A percentile compares a stretch with the other conserved stretches of the same genome.
Evolutionary conservation across 2,797 vertebrate genomes (phyloP).

Genomic region (Rhyacichthys aspro): DNA sequence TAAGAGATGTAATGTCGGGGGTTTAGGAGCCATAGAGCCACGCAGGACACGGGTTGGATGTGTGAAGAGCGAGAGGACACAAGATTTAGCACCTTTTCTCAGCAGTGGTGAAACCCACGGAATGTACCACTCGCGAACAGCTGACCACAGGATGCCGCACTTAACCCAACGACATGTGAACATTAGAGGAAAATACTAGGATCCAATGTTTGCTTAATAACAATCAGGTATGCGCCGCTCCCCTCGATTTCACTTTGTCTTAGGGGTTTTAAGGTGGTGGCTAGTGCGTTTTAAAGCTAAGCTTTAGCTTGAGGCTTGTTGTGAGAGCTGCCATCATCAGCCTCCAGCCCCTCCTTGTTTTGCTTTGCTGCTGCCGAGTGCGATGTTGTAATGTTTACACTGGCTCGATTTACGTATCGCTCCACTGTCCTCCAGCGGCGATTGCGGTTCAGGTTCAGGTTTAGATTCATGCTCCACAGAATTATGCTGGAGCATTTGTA

Average conservation of each 20-base stretch:
- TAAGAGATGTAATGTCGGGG: not conserved
- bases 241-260: constrained; percentile 34
- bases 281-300: constrained; percentile 36
- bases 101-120: constrained; percentile 82
- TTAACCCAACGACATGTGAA: constrained; percentile 81
- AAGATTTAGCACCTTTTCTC: constrained; percentile 66
- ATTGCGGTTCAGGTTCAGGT: constrained; percentile 3
- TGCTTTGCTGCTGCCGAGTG: constrained; percentile 73
- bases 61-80: constrained; percentile 4
- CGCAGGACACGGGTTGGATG: not conserved
- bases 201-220: constrained; percentile 80
- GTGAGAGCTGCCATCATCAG: constrained; percentile 67
- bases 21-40: constrained; percentile 6
- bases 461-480: not conserved
- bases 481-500: constrained; percentile 9
- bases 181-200: constrained; percentile 70
- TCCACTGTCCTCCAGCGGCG: constrained; percentile 19
- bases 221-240: constrained; percentile 79
- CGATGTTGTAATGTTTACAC: constrained; percentile 84
- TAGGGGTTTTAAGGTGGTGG: constrained; percentile 21
- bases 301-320: constrained; percentile 39
- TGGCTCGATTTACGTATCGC: constrained; percentile 50
- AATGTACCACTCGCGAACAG: constrained; percentile 82
- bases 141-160: constrained; percentile 80
- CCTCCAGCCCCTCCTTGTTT: constrained; percentile 83